Evolutionary conservation across 2,113 vertebrate genomes (phyloP).

Genomic region (Xenus cinereus): DNA sequence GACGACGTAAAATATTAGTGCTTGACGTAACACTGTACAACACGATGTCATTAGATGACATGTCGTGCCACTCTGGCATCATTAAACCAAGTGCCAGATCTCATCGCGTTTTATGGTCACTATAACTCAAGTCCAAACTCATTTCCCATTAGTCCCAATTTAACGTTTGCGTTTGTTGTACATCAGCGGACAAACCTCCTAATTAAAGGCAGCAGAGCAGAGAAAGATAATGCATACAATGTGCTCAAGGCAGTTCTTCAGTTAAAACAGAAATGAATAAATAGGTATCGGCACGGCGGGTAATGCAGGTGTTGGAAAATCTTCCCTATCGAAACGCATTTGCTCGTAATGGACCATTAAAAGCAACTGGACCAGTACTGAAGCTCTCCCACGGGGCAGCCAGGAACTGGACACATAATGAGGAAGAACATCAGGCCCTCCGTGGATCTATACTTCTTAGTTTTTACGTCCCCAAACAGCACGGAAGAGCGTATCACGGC

Average conservation of each 20-base stretch:
- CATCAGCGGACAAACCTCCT: background rate
- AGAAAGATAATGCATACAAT: background rate
- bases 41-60: background rate
- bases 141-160: background rate
- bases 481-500: background rate
- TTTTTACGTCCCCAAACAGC: background rate
- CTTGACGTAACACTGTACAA: background rate
- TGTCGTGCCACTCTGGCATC: background rate
- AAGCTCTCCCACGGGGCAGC: background rate
- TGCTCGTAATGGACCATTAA: fast-evolving
- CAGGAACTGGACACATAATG: background rate
- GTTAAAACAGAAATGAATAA: background rate
- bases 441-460: background rate
- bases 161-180: background rate
- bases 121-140: background rate
- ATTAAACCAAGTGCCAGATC: background rate
- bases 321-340: background rate
- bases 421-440: background rate
- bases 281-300: background rate
- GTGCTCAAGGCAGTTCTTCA: background rate
- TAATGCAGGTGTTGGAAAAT: background rate
- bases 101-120: background rate
- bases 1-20: background rate
- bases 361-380: background rate
- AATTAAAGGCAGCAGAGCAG: background rate